These are phyloP conservation scores for Falcunculus frontatus DNA, from an alignment of 2,113 vertebrate genomes.

Conservation along the genomic window DNA sequence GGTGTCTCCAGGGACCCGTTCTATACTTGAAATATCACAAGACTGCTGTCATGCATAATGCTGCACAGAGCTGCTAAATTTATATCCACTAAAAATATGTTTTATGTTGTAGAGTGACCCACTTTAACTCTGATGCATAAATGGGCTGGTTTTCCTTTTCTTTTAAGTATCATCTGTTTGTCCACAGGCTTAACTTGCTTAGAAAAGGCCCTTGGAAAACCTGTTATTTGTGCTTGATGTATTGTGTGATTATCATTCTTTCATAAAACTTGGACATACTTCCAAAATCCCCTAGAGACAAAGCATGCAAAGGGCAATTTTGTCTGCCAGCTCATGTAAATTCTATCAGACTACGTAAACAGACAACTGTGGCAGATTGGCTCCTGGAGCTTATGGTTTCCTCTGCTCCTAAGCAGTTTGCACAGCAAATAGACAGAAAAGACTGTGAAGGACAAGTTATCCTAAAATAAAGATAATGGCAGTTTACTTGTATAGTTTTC, in stretches of 20 bases:
- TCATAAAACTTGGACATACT: slow-evolving; percentile 30
- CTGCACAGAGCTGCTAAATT: slow-evolving; percentile 60
- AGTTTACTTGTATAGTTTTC: not conserved
- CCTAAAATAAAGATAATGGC: not conserved
- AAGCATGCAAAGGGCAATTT: slow-evolving; percentile 35
- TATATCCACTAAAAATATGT: slow-evolving; percentile 52
- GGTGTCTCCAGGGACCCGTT: slow-evolving; percentile 38
- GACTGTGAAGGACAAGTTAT: not conserved
- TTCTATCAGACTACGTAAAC: slow-evolving; percentile 9
- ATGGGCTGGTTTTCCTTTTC: slow-evolving; percentile 1
- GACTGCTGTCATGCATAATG: slow-evolving; percentile 56
- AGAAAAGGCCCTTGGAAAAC: not conserved
- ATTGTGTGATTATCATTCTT: not conserved
- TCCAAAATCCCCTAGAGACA: slow-evolving; percentile 12
- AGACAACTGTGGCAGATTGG: slow-evolving; percentile 43
- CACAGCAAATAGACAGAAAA: not conserved
- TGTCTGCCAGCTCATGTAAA: slow-evolving; percentile 35
- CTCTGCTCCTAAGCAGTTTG: slow-evolving; percentile 2
- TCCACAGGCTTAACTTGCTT: not conserved
- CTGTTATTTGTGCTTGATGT: not conserved
- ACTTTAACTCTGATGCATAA: slow-evolving; percentile 41
- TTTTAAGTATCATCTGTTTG: not conserved
- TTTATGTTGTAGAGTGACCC: slow-evolving; percentile 50
- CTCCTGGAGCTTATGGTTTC: slow-evolving; percentile 3
- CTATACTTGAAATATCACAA: slow-evolving; percentile 60